Evolutionary conservation across 2,113 vertebrate genomes (phyloP).

Genomic region (Lota lota): DNA sequence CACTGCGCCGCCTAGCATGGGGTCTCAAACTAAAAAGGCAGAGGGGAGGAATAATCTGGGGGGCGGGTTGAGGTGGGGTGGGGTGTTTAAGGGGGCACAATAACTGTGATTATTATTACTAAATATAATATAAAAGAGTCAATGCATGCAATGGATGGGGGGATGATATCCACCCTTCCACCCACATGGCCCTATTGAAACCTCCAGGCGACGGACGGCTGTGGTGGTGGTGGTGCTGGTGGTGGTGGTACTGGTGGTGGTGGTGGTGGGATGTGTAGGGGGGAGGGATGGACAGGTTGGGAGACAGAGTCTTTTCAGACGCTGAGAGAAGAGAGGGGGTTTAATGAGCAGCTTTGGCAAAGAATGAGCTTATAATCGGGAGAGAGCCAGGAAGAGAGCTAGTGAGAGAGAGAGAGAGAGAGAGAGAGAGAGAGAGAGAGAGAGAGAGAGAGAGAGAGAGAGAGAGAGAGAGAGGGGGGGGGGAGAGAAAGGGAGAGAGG

Average conservation of each 20-base stretch:
- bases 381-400: conserved; percentile 40
- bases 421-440: conserved; percentile 30
- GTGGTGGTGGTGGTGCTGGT: not conserved
- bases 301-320: conserved; percentile 73
- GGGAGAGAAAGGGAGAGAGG: too few species aligned
- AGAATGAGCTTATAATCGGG: conserved; percentile 60
- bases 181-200: conserved; percentile 64
- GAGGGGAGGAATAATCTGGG: conserved; percentile 39
- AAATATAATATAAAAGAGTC: conserved; percentile 76
- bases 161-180: conserved; percentile 62
- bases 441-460: conserved; percentile 6
- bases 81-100: conserved; percentile 49
- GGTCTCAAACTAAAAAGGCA: conserved; percentile 59
- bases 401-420: conserved; percentile 43
- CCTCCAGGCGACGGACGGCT: conserved; percentile 14
- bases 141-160: conserved; percentile 46
- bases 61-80: conserved; percentile 39
- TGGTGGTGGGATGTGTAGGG: not conserved
- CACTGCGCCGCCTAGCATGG: conserved; percentile 40
- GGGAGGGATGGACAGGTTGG: conserved; percentile 59
- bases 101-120: conserved; percentile 78
- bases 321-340: conserved; percentile 58
- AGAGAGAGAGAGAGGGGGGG: not conserved
- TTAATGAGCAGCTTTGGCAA: conserved; percentile 72
- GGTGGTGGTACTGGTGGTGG: not conserved